Percentiles rank a stretch among this genome's conserved stretches.
Evolutionary conservation across 2,888 invertebrate species (phyloP).

Genomic region (Rhogogaster chlorosoma): DNA sequence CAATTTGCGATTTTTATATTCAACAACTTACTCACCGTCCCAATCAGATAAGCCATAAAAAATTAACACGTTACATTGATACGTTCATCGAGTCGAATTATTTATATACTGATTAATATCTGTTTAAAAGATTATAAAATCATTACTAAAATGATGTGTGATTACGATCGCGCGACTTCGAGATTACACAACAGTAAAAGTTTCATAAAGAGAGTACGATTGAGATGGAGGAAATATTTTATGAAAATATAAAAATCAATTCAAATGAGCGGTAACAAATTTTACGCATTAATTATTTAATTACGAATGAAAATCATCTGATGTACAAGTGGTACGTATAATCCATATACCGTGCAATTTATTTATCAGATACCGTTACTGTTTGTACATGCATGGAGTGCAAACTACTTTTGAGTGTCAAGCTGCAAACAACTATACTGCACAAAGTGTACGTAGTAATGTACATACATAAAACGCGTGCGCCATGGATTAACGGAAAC

Average conservation of each 20-base stretch:
- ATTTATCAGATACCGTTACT: background rate
- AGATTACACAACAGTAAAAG: background rate
- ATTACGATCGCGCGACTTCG: background rate
- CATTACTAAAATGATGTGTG: background rate
- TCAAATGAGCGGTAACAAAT: background rate
- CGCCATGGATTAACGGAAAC: background rate
- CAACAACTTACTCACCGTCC: background rate
- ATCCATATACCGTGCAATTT: background rate
- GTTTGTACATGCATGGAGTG: background rate
- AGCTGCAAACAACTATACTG: background rate
- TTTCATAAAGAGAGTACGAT: background rate
- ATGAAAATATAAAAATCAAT: background rate
- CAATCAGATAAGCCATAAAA: background rate
- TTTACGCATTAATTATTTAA: background rate
- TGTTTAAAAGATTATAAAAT: background rate
- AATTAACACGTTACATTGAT: background rate
- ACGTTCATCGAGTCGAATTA: background rate
- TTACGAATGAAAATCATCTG: background rate
- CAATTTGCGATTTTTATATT: background rate
- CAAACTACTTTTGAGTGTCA: conserved; percentile 1
- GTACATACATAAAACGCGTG: background rate
- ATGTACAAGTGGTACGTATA: background rate
- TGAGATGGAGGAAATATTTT: background rate
- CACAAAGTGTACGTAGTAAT: background rate
- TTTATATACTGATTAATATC: background rate